Evolutionary conservation across 2,888 invertebrate species (phyloP).

Genomic region (Bombylius discolor): DNA sequence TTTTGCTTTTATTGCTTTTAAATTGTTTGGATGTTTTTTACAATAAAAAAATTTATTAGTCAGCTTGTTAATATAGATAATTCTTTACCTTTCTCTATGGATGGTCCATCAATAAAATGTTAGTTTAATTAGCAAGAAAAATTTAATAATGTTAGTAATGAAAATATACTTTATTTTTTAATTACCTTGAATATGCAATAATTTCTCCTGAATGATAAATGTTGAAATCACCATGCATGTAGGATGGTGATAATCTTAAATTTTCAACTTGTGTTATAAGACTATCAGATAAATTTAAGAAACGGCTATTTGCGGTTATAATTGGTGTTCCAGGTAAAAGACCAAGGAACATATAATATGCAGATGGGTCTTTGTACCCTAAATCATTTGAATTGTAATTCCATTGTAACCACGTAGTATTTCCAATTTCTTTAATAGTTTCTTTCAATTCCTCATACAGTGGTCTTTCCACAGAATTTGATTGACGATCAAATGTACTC

Average conservation of each 20-base stretch:
- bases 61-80: no score
- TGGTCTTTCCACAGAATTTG: slow-evolving; percentile 19
- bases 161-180: slow-evolving; percentile 1
- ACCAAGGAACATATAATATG: slow-evolving; percentile 53
- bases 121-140: not conserved
- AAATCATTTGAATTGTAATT: slow-evolving; percentile 22
- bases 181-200: slow-evolving; percentile 57
- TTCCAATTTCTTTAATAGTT: slow-evolving; percentile 20
- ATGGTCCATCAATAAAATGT: no score
- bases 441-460: slow-evolving; percentile 22
- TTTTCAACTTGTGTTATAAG: slow-evolving; percentile 27
- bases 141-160: not conserved
- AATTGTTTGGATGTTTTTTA: no score
- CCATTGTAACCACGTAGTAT: slow-evolving; percentile 33
- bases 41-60: no score
- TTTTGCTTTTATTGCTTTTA: no score
- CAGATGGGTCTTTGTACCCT: slow-evolving; percentile 24
- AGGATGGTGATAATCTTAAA: slow-evolving; percentile 43
- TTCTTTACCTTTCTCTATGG: not conserved
- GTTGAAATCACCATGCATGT: slow-evolving; percentile 48
- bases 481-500: slow-evolving; percentile 17
- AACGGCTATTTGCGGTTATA: slow-evolving; percentile 28
- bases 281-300: slow-evolving; percentile 15
- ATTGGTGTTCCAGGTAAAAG: slow-evolving; percentile 70
- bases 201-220: slow-evolving; percentile 39